Percentiles rank a stretch among this genome's conserved stretches.
phyloP scores from a whole-genome alignment of 2,888 invertebrate genomes.

The Drosophila leonis region DNA sequence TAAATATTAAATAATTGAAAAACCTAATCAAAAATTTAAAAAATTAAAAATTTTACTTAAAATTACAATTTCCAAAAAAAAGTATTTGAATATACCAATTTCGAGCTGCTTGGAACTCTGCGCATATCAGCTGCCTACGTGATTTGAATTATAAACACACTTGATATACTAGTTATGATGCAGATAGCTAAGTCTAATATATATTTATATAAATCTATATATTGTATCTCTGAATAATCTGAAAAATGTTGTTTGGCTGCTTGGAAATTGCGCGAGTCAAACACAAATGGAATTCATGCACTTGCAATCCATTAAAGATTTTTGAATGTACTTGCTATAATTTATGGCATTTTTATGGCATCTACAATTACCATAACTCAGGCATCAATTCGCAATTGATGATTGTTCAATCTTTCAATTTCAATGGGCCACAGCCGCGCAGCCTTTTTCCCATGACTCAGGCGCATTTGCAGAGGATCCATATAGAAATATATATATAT shows the following conservation, averaged over 20 bases:
- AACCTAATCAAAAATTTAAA: no score
- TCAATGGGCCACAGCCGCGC: conserved; percentile 26
- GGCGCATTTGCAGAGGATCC: conserved; percentile 11
- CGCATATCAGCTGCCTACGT: background rate
- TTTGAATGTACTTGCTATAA: background rate
- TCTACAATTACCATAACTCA: conserved; percentile 60
- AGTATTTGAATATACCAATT: no score
- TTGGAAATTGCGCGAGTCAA: background rate
- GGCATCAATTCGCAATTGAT: conserved; percentile 53
- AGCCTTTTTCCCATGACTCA: conserved; percentile 66
- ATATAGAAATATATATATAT: conserved; percentile 9
- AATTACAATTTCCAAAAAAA: background rate
- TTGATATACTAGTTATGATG: background rate
- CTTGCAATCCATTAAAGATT: conserved; percentile 8
- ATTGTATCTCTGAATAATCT: background rate
- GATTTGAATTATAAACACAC: background rate
- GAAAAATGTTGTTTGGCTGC: background rate
- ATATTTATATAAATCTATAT: background rate
- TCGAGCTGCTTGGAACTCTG: background rate
- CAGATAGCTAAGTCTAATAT: background rate
- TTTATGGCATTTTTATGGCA: conserved; percentile 55
- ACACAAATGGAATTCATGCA: conserved; percentile 3
- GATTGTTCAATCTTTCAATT: conserved; percentile 51
- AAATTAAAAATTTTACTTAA: no score
- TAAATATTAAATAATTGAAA: no score